Evolutionary conservation across 53 echinoderm and acorn worm species (phyloP), one percentile per base, ranked within the genome.

Genomic region (Mesocentrotus franciscanus): DNA sequence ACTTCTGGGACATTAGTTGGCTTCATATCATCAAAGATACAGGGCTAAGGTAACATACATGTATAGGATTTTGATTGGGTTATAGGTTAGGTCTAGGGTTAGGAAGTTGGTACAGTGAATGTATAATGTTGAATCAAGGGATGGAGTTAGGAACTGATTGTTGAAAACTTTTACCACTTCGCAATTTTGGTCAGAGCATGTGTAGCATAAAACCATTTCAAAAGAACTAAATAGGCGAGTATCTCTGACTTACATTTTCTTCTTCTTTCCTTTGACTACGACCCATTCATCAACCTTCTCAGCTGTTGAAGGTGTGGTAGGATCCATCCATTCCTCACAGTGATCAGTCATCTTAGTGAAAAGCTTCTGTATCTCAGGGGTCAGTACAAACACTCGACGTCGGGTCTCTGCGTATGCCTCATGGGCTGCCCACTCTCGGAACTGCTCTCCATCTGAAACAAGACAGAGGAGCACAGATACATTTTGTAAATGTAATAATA

Each of bases 351-450:
- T 85, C 32, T 85, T 94, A 22, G 85, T 62, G 70, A 71, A 98
- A 17, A 99, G 95, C 29, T 97, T 93, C 32, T 93, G 83, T 22
- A 96, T 98, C 26, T 93, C 95, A 13, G 96, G 95, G 17, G 97
- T 98, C 61, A 96, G 91, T 24, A 99, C 96, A 94, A 98, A 99
- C 33, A 98, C 97, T 9, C 97, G 90, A 10, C 98, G 94, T 75
- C 98, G 95, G 15, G 99, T 99, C 90, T 98, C 97, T 49, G 99
- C 99, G 14, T 96, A 96, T 8, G 99, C 97, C 95, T 99, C 97
- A 26, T 98, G 98, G 26, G 97, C 96, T 5, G 96, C 95, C 99
- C 99, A 99, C 83, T 99, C 98, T 33, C 91, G 95, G 89, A 98
- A 99, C 95, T 95, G 96, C 66, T 99, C 98, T 78, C 98, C 96